Conservation (phyloP, 2,113 vertebrate genomes). For the Eira barbara region DNA sequence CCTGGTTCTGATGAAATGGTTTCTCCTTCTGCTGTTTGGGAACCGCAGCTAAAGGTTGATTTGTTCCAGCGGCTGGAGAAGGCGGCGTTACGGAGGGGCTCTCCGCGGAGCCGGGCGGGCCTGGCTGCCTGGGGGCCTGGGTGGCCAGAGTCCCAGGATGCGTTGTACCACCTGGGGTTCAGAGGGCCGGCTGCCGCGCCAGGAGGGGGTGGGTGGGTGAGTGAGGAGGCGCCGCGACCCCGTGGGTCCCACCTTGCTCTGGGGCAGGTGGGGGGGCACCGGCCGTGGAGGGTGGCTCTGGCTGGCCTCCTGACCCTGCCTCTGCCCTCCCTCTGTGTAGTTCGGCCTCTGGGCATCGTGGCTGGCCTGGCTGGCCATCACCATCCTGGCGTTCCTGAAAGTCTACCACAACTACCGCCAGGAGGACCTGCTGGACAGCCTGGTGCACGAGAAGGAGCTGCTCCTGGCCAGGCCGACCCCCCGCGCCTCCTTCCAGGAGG, state of each 20-base stretch:
- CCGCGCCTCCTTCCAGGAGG: constrained; percentile 82
- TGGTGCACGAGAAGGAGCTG: constrained; percentile 97
- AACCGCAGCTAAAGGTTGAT: background rate
- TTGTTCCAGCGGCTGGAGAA: background rate
- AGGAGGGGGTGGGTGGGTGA: background rate
- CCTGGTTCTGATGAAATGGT: background rate
- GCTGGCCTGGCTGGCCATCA: constrained; percentile 95
- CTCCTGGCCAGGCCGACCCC: constrained; percentile 90
- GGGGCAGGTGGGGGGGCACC: fast-evolving
- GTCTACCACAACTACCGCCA: constrained; percentile 97
- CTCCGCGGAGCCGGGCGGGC: background rate
- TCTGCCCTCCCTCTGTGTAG: constrained; percentile 74
- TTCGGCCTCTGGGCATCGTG: constrained; percentile 97
- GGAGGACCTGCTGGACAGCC: constrained; percentile 94
- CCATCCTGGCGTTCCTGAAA: constrained; percentile 94
- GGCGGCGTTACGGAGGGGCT: fast-evolving
- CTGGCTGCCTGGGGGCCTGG: background rate
- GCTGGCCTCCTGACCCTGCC: background rate
- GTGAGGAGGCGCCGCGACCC: background rate
- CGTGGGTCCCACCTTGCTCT: fast-evolving
- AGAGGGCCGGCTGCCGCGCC: background rate
- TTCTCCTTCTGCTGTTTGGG: background rate
- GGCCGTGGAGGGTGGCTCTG: fast-evolving
- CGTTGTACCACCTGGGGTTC: background rate
- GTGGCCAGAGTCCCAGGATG: background rate